These are phyloP conservation scores for Peromyscus leucopus DNA, from an alignment of 2,113 vertebrate species.

Conservation along the genomic window DNA sequence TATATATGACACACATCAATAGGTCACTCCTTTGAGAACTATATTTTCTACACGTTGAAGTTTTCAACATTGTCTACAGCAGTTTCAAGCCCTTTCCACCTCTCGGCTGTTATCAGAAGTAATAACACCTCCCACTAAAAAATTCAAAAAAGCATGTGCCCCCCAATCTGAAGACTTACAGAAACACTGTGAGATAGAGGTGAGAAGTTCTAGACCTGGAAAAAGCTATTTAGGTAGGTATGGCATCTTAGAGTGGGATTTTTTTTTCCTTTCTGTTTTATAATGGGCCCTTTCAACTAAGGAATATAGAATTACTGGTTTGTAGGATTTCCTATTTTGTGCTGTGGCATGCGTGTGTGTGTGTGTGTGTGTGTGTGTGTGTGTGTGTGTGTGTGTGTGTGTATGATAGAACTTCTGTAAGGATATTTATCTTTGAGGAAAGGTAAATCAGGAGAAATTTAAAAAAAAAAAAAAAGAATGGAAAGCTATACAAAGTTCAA, in stretches of 20 bases:
- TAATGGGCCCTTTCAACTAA: slow-evolving; percentile 57
- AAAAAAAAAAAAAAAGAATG: not conserved
- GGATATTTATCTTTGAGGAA: slow-evolving; percentile 6
- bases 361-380: not conserved
- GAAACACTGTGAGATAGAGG: slow-evolving; percentile 56
- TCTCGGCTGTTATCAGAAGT: slow-evolving; percentile 68
- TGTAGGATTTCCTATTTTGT: slow-evolving; percentile 4
- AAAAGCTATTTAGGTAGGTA: slow-evolving; percentile 21
- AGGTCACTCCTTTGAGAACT: slow-evolving; percentile 38
- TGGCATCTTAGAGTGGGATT: not conserved
- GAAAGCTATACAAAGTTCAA: not conserved
- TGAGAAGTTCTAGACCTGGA: not conserved
- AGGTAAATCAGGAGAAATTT: not conserved
- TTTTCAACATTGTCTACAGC: slow-evolving; percentile 56
- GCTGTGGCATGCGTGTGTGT: not conserved
- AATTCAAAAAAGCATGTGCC: slow-evolving; percentile 26
- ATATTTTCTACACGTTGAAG: slow-evolving; percentile 60
- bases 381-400: not conserved
- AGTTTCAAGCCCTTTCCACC: slow-evolving; percentile 60
- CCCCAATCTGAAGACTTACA: not conserved
- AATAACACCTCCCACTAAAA: slow-evolving; percentile 65
- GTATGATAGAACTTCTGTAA: not conserved
- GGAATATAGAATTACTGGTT: not conserved
- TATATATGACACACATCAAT: not conserved
- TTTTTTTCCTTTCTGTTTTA: slow-evolving; percentile 44